Base-by-base conservation (phyloP, 1,140 invertebrate genomes). In the Papilio machaon region DNA sequence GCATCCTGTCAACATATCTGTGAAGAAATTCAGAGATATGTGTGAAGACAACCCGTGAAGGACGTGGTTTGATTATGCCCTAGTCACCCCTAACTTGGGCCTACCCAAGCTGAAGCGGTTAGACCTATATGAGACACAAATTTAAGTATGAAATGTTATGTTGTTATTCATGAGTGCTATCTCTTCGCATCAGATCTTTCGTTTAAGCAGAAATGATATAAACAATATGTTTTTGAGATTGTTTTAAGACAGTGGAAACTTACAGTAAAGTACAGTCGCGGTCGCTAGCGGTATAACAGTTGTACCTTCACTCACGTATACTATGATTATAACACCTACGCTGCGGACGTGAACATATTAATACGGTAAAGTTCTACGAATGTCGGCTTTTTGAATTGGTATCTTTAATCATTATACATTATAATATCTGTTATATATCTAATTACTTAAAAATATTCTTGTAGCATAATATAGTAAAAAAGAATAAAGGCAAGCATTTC, bases 261-360 rank as follows among this genome's bases (percentile, higher is more conserved):
- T 13, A 11, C 47, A 0, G 17, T 17, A 19, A n/a, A 19, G 64
- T 67, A 67, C 23, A 67, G 30, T 70, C 30, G 30, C 13, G 7
- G 17, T 15, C 73, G 46, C 43, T 10, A 74, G 15, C 19, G 11
- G 46, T 47, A 74, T 38, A 47, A 70, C 30, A 15, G 38, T 13
- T n/a, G 46, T 30, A 52, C 74, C 46, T 76, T 76, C 74, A 76
- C 74, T 76, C 74, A 76, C 74, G 74, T 76, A 35, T 11, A 23
- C 74, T 52, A 52, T 76, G 47, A 76, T 76, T 76, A 38, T 74
- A 47, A 76, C 74, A 76, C 74, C 74, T 76, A 76, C 74, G 46
- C 74, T 49, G 46, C 47, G 74, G 19, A 76, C 74, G 74, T 76
- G 74, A 52, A 13, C 73, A 49, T 38, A 30, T 52, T 47, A 30